Evolutionary conservation across 2,888 invertebrate genomes (phyloP).

Genomic region (Cylindroiulus punctatus): DNA sequence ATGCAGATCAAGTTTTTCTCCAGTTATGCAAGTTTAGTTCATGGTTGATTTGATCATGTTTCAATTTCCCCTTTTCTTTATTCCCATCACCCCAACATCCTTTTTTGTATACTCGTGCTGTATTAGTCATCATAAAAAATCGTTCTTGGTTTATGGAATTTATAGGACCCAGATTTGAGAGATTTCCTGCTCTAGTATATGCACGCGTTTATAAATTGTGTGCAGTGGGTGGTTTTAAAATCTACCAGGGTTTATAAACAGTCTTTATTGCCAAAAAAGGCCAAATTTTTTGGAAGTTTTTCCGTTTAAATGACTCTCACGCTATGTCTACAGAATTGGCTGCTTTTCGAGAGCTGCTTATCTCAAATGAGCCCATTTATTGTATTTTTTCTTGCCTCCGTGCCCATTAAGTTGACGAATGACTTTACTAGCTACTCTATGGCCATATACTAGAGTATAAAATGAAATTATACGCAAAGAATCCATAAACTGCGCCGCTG

Average conservation of each 20-base stretch:
- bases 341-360: constrained; percentile 51
- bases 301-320: constrained; percentile 47
- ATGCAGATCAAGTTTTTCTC: not conserved
- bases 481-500: constrained; percentile 58
- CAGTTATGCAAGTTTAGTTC: not conserved
- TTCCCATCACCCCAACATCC: no score
- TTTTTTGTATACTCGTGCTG: not conserved
- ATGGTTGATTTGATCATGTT: not conserved
- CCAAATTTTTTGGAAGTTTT: constrained; percentile 44
- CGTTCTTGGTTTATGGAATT: constrained; percentile 44
- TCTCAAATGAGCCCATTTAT: constrained; percentile 56
- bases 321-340: constrained; percentile 51
- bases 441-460: constrained; percentile 56
- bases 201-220: not conserved
- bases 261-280: constrained; percentile 22
- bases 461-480: constrained; percentile 59
- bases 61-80: not conserved
- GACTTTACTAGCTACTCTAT: constrained; percentile 56
- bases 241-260: constrained; percentile 15
- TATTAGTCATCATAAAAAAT: not conserved
- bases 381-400: constrained; percentile 57
- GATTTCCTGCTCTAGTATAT: not conserved
- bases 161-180: constrained; percentile 27
- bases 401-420: constrained; percentile 58
- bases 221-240: constrained; percentile 40